Evolutionary conservation across 2,888 invertebrate species (phyloP).

Genomic region (Dicranocentrus wangi): DNA sequence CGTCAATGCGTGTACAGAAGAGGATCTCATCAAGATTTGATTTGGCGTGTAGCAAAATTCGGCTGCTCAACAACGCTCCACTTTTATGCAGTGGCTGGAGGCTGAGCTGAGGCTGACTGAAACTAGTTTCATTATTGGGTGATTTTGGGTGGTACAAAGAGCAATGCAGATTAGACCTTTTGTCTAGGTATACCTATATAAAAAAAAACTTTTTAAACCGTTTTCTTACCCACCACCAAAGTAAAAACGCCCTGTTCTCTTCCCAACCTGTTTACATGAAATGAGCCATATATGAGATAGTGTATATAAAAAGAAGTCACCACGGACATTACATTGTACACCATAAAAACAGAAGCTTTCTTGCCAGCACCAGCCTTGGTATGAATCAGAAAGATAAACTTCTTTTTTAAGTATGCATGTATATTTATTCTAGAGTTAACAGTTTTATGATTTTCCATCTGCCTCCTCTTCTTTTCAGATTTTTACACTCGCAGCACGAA

Average conservation of each 20-base stretch:
- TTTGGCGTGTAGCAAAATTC: not conserved
- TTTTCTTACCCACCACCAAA: not conserved
- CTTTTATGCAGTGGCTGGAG: slow-evolving; percentile 3
- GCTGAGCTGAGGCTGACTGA: slow-evolving; percentile 9
- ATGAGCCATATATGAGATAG: too few species aligned
- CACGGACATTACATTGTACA: too few species aligned
- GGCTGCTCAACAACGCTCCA: slow-evolving; percentile 11
- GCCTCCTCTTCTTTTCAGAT: too few species aligned
- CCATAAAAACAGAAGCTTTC: too few species aligned
- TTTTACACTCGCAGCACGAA: too few species aligned
- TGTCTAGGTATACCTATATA: not conserved
- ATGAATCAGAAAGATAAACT: too few species aligned
- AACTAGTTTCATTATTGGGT: slow-evolving; percentile 7
- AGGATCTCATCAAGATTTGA: slow-evolving; percentile 12
- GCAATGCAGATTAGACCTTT: not conserved
- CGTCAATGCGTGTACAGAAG: not conserved
- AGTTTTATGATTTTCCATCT: too few species aligned
- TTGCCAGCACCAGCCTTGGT: too few species aligned
- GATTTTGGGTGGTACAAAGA: not conserved
- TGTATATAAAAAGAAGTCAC: too few species aligned
- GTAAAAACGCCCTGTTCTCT: not conserved
- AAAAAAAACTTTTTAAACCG: too few species aligned
- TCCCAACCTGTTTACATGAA: not conserved
- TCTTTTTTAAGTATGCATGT: too few species aligned
- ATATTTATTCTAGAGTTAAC: too few species aligned